These are phyloP conservation scores for Caenorhabditis sp. DNA, from an alignment of 2,888 invertebrate genomes.

Conservation along the genomic window DNA sequence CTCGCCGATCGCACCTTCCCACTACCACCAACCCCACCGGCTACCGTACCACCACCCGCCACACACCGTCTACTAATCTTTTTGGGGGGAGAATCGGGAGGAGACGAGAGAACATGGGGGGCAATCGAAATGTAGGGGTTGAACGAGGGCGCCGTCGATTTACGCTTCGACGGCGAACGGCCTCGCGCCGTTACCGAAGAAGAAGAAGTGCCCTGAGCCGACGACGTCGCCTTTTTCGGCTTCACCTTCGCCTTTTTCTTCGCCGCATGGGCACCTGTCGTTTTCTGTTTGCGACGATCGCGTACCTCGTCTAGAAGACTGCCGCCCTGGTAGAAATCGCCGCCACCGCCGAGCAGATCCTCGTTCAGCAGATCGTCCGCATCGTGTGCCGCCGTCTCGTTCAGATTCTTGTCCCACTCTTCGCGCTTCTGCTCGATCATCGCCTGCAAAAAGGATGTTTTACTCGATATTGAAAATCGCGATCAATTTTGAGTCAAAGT, in stretches of 20 bases:
- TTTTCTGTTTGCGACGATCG: conserved; percentile 29
- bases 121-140: conserved; percentile 49
- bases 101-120: conserved; percentile 37
- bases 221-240: neutral
- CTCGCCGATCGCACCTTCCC: neutral
- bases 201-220: no score
- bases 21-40: neutral
- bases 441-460: conserved; percentile 56
- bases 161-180: conserved; percentile 53
- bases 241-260: neutral
- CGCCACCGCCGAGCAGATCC: conserved; percentile 9
- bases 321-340: conserved; percentile 52
- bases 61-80: conserved; percentile 7
- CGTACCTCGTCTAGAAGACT: conserved; percentile 67
- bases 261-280: no score
- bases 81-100: conserved; percentile 42
- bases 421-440: conserved; percentile 67
- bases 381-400: conserved; percentile 37
- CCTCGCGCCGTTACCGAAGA: no score
- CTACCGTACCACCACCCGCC: neutral
- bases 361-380: neutral
- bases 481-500: neutral
- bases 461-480: no score
- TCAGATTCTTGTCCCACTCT: conserved; percentile 68
- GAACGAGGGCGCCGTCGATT: conserved; percentile 12